Percentiles rank a stretch among this genome's conserved stretches.
Evolutionary conservation across 1,140 invertebrate species (phyloP).

Genomic region (Drosophila pandora): DNA sequence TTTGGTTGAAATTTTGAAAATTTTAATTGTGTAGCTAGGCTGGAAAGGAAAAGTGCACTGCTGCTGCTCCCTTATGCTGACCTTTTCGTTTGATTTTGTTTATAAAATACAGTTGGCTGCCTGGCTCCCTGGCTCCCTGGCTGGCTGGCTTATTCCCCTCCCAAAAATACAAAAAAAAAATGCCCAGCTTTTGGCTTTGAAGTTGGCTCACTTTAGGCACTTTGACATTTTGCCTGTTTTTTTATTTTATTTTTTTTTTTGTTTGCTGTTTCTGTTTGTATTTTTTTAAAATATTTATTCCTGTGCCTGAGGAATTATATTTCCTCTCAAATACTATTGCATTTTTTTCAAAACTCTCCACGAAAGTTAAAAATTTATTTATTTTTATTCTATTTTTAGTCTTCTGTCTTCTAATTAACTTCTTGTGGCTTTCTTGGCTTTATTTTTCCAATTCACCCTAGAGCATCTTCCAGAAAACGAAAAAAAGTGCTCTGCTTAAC

Average conservation of each 20-base stretch:
- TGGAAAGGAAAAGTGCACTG: conserved; percentile 10
- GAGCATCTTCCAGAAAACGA: conserved; percentile 3
- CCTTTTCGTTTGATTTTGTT: conserved; percentile 51
- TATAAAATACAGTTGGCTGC: conserved; percentile 40
- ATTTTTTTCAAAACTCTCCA: background rate
- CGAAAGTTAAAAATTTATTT: too few species aligned
- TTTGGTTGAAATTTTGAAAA: background rate
- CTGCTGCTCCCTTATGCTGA: conserved; percentile 39
- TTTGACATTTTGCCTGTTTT: conserved; percentile 34
- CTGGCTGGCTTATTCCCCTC: conserved; percentile 1
- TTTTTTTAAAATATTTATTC: background rate
- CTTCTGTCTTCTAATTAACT: conserved; percentile 32
- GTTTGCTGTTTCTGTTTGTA: background rate
- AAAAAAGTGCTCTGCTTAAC: conserved; percentile 36
- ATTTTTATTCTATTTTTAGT: background rate
- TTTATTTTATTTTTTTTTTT: background rate
- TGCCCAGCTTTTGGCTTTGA: conserved; percentile 18
- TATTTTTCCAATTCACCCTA: conserved; percentile 6
- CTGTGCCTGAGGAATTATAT: background rate
- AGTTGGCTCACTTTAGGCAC: conserved; percentile 30
- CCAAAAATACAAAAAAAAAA: conserved; percentile 6
- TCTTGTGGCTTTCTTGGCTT: background rate
- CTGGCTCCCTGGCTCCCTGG: background rate
- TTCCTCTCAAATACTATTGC: background rate
- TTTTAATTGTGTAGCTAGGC: background rate